Percentiles rank a stretch among this genome's conserved stretches.
These are phyloP conservation scores for Stomatorhinus ivindoensis DNA, from an alignment of 2,113 vertebrate species.

Conservation along the genomic window DNA sequence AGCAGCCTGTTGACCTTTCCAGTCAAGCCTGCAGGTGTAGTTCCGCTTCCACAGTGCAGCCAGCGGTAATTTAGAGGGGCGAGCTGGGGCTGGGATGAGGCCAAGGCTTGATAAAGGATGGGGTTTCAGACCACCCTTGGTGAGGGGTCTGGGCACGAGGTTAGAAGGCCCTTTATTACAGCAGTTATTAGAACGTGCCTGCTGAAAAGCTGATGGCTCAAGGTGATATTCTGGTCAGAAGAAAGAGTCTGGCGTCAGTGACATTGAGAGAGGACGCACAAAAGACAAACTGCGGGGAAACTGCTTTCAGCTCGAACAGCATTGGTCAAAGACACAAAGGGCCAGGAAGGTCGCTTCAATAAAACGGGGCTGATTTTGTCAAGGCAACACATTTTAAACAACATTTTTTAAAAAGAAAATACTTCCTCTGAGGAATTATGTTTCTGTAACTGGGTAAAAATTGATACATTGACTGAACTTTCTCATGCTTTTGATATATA, in stretches of 20 bases:
- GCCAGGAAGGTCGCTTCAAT: background rate
- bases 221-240: background rate
- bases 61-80: conserved; percentile 51
- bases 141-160: background rate
- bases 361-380: background rate
- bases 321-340: background rate
- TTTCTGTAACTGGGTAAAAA: background rate
- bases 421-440: background rate
- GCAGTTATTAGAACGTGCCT: background rate
- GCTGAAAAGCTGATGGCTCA: conserved; percentile 1
- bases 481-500: background rate
- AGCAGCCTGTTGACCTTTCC: conserved; percentile 63
- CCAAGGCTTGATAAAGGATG: conserved; percentile 2
- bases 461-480: background rate
- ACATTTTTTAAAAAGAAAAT: background rate
- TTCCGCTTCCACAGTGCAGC: conserved; percentile 44
- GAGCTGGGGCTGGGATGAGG: conserved; percentile 35
- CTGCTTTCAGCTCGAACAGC: background rate
- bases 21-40: conserved; percentile 58
- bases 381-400: background rate
- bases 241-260: background rate
- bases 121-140: background rate
- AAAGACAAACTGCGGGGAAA: background rate
- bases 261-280: background rate
- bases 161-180: background rate